phyloP scores from a whole-genome alignment of 2,888 invertebrate genomes.

The Pediacus dermestoides region DNA sequence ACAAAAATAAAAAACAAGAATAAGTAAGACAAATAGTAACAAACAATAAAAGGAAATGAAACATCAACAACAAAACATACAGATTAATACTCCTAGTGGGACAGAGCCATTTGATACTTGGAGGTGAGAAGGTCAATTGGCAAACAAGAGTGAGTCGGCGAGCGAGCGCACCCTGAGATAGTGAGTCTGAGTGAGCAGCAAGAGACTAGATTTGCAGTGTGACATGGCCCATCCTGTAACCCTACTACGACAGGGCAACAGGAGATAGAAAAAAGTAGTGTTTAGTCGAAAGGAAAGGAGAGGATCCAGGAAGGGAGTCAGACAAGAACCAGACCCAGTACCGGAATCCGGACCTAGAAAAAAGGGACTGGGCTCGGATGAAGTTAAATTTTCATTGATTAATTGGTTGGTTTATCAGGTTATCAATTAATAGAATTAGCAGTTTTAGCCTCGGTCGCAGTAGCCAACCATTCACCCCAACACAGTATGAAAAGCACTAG shows the following conservation, averaged over 20 bases:
- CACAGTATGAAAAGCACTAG: conserved; percentile 38
- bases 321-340: too few relatives aligned
- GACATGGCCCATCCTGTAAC: conserved; percentile 30
- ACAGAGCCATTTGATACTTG: conserved; percentile 58
- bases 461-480: conserved; percentile 43
- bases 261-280: conserved; percentile 19
- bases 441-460: conserved; percentile 47
- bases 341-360: too few relatives aligned
- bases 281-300: conserved; percentile 7
- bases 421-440: conserved; percentile 15
- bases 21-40: conserved; percentile 36
- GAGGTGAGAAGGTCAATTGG: conserved; percentile 53
- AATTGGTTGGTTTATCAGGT: conserved; percentile 3
- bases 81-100: conserved; percentile 53
- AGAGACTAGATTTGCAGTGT: conserved; percentile 32
- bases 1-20: conserved; percentile 27
- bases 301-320: neutral
- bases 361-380: conserved; percentile 10
- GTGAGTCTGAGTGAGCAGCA: conserved; percentile 37
- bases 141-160: conserved; percentile 45
- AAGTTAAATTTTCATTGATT: conserved; percentile 7
- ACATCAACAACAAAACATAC: conserved; percentile 52
- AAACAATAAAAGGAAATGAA: conserved; percentile 45
- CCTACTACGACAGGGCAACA: conserved; percentile 26
- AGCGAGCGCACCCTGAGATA: conserved; percentile 41